A percentile compares a stretch with the other conserved stretches of the same genome.
Conservation (phyloP, 2,797 vertebrate genomes). For the Amblyopsis hoosieri region DNA sequence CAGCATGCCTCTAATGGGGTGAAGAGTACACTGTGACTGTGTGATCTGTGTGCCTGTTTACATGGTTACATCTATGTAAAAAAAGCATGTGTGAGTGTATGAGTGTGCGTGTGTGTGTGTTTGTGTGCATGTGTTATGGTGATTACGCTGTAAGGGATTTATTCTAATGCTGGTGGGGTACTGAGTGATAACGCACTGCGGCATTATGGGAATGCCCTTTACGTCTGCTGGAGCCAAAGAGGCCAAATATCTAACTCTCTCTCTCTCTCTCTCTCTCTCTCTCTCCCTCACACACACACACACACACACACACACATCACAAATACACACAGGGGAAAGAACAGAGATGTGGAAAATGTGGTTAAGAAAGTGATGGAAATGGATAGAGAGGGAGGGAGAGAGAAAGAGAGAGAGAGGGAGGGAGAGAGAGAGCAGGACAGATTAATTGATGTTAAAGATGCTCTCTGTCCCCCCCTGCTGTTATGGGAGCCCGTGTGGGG, state of each 20-base stretch:
- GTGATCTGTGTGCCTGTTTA: conserved; percentile 20
- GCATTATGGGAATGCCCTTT: conserved; percentile 71
- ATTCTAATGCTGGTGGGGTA: conserved; percentile 55
- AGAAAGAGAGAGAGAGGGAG: conserved; percentile 17
- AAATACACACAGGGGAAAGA: conserved; percentile 4
- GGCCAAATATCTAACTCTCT: conserved; percentile 14
- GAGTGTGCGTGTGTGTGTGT: conserved; percentile 12
- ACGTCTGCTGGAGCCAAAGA: conserved; percentile 46
- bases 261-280: not conserved
- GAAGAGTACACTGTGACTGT: conserved; percentile 20
- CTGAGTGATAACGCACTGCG: conserved; percentile 53
- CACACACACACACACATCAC: conserved; percentile 3
- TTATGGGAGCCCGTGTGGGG: conserved; percentile 48
- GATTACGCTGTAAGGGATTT: conserved; percentile 64
- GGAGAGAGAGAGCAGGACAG: conserved; percentile 28
- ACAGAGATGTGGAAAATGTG: conserved; percentile 18
- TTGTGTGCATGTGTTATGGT: conserved; percentile 36
- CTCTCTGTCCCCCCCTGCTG: conserved; percentile 23
- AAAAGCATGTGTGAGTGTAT: not conserved
- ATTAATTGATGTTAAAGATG: conserved; percentile 67
- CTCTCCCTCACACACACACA: conserved; percentile 5
- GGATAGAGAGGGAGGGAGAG: conserved; percentile 16
- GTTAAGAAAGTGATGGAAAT: conserved; percentile 25
- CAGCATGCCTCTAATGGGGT: conserved; percentile 2
- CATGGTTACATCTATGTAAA: not conserved